Evolutionary conservation across 2,797 vertebrate genomes (phyloP).

Genomic region (Melanotaenia pygmaea): DNA sequence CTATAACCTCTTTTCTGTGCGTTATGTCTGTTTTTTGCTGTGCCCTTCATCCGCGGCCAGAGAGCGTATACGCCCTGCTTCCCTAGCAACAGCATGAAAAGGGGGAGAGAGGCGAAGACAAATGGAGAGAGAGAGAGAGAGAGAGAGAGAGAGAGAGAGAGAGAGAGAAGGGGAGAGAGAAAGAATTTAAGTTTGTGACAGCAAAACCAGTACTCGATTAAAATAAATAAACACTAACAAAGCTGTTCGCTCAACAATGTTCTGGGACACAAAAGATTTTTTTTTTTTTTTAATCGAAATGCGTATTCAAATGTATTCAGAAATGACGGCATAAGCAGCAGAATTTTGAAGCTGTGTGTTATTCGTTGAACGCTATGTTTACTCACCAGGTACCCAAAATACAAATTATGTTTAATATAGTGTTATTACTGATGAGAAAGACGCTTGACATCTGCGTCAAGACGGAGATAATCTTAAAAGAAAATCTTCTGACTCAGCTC

Average conservation of each 20-base stretch:
- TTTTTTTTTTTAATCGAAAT: conserved; percentile 45
- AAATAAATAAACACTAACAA: conserved; percentile 30
- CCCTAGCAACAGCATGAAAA: conserved; percentile 80
- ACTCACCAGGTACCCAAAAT: conserved; percentile 65
- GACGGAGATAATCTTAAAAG: conserved; percentile 44
- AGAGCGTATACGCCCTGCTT: conserved; percentile 82
- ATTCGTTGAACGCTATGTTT: conserved; percentile 57
- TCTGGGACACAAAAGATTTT: conserved; percentile 5
- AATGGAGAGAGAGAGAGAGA: conserved; percentile 8
- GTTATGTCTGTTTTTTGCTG: conserved; percentile 47
- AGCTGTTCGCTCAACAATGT: conserved; percentile 18
- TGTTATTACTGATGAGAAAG: conserved; percentile 41
- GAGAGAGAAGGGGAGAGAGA: background rate
- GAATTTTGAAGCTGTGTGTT: conserved; percentile 21
- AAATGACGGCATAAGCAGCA: conserved; percentile 3
- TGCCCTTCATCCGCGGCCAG: conserved; percentile 76
- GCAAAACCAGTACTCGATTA: conserved; percentile 46
- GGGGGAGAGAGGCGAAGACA: conserved; percentile 38
- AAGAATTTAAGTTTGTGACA: conserved; percentile 61
- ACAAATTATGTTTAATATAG: conserved; percentile 64
- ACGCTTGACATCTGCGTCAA: conserved; percentile 57
- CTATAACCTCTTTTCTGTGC: conserved; percentile 40
- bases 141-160: too few species aligned
- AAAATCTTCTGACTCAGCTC: conserved; percentile 45
- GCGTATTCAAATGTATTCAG: conserved; percentile 4